These are phyloP conservation scores for Oscheius sp. DNA, from an alignment of 2,888 invertebrate species.

Conservation along the genomic window DNA sequence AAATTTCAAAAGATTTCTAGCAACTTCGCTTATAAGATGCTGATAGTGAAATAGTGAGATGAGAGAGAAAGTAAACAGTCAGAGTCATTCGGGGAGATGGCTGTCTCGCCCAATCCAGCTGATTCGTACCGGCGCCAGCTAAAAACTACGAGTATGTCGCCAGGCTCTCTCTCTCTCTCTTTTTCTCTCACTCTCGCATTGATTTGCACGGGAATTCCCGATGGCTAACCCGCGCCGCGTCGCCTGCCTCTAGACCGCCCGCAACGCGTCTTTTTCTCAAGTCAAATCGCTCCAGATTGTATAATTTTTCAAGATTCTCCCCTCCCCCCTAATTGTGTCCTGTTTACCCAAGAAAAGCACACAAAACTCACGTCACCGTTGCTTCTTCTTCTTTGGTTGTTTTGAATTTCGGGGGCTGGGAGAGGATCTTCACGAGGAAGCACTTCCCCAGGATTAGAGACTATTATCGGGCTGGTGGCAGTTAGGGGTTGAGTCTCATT, in stretches of 20 bases:
- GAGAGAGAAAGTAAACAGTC: background rate
- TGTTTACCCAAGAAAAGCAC: background rate
- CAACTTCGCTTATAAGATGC: background rate
- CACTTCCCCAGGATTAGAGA: too few species aligned
- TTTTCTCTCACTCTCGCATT: conserved; percentile 19
- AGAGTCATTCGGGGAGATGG: too few species aligned
- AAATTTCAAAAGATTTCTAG: too few species aligned
- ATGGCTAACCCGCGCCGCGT: conserved; percentile 15
- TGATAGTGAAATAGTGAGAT: background rate
- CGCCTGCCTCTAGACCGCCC: background rate
- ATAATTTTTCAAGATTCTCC: background rate
- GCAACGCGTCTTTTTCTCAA: conserved; percentile 13
- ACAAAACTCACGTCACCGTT: background rate
- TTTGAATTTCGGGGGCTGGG: too few species aligned
- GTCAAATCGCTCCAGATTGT: background rate
- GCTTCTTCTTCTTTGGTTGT: background rate
- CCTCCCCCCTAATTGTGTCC: too few species aligned
- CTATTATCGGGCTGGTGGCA: too few species aligned
- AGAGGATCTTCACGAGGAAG: too few species aligned
- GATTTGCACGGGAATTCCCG: conserved; percentile 24
- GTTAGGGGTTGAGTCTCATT: too few species aligned
- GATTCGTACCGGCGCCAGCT: too few species aligned
- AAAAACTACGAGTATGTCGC: conserved; percentile 5
- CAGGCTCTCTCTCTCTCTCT: background rate
- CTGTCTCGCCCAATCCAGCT: too few species aligned